phyloP scores from a whole-genome alignment of 2,888 invertebrate species.

The Tenodera sinensis region DNA sequence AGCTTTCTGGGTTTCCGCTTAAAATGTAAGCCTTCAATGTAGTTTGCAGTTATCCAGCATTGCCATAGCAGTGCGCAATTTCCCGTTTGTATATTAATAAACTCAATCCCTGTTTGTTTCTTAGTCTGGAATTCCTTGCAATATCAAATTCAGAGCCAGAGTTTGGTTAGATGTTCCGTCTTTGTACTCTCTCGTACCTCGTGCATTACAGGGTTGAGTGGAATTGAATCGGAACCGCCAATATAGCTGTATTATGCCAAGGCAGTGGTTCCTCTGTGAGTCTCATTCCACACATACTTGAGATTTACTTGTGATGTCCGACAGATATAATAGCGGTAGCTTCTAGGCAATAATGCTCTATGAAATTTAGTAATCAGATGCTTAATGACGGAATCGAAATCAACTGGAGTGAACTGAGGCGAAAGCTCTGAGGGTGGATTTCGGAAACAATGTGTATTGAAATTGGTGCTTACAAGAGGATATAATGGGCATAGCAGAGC shows the following conservation, averaged over 20 bases:
- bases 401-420: not conserved
- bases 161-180: not conserved
- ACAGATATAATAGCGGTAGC: not conserved
- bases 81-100: not conserved
- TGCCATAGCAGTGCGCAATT: no score
- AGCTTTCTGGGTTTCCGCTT: no score
- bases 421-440: not conserved
- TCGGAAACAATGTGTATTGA: not conserved
- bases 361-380: not conserved
- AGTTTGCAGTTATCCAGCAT: no score
- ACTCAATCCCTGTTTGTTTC: not conserved
- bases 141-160: not conserved
- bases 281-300: not conserved
- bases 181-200: not conserved
- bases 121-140: not conserved
- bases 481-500: no score
- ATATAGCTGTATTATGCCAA: not conserved
- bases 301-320: not conserved
- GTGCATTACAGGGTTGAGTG: not conserved
- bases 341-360: not conserved
- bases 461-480: not conserved
- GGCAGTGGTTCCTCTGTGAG: not conserved
- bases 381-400: not conserved
- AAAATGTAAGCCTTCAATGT: no score
- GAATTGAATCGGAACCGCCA: not conserved